A percentile compares a stretch with the other conserved stretches of the same genome.
Evolutionary conservation across 2,797 vertebrate species (phyloP).

Genomic region (Stomatorhinus walkeri): DNA sequence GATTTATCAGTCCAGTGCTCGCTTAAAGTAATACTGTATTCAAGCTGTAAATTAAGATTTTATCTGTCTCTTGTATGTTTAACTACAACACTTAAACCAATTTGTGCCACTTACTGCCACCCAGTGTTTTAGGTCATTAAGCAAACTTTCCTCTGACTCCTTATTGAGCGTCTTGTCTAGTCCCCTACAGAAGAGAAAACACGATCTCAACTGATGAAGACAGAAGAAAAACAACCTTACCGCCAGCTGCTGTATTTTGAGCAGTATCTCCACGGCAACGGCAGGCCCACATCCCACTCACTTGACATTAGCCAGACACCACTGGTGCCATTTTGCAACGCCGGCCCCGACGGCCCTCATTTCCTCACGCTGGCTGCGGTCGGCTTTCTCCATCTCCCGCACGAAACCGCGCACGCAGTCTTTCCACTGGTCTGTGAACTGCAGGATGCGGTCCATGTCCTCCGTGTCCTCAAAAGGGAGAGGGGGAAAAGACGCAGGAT

Average conservation of each 20-base stretch:
- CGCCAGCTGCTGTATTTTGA: not conserved
- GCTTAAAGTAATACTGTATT: not conserved
- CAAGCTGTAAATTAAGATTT: not conserved
- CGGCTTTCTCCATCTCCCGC: conserved; percentile 47
- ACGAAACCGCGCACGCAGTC: conserved; percentile 45
- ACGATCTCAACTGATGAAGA: not conserved
- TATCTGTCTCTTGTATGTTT: not conserved
- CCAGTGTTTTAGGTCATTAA: conserved; percentile 53
- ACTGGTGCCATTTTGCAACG: conserved; percentile 52
- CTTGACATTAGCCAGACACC: conserved; percentile 47
- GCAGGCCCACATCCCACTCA: conserved; percentile 40
- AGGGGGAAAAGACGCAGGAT: not conserved
- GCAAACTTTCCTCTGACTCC: conserved; percentile 41
- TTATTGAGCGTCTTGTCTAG: conserved; percentile 38
- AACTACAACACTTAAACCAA: not conserved
- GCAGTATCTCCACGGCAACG: not conserved
- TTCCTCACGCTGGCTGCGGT: conserved; percentile 50
- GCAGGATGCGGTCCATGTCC: conserved; percentile 57
- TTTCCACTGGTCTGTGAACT: conserved; percentile 58
- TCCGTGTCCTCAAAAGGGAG: conserved; percentile 57
- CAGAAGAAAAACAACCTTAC: not conserved
- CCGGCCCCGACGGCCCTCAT: conserved; percentile 46
- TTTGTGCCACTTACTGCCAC: conserved; percentile 48
- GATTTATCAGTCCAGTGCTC: not conserved
- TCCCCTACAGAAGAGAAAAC: conserved; percentile 34